phyloP scores from a whole-genome alignment of 2,888 invertebrate genomes.

The Lasioglossum oenotherae region DNA sequence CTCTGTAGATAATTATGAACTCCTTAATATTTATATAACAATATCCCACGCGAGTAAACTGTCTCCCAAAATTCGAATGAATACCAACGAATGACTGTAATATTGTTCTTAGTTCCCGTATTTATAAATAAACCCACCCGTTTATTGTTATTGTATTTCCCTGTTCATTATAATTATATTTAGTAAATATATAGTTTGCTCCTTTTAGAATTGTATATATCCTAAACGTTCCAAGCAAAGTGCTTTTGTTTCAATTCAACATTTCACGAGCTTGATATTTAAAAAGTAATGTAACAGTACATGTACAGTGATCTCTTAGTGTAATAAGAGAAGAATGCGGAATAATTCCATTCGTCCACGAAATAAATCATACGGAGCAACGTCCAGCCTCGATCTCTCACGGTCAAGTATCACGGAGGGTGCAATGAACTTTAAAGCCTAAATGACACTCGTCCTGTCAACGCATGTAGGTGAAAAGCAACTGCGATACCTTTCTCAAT shows the following conservation, averaged over 20 bases:
- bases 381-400: slow-evolving; percentile 57
- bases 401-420: slow-evolving; percentile 38
- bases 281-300: not conserved
- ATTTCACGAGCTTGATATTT: not conserved
- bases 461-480: not conserved
- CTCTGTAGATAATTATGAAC: not conserved
- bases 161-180: not conserved
- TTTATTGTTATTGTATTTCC: slow-evolving; percentile 8
- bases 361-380: slow-evolving; percentile 54
- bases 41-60: not conserved
- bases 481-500: not conserved
- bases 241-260: not conserved
- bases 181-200: not conserved
- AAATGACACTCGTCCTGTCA: slow-evolving; percentile 18
- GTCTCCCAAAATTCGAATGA: not conserved
- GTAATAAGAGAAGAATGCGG: not conserved
- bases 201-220: not conserved
- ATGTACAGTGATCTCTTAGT: not conserved
- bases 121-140: slow-evolving; percentile 33
- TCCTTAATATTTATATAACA: not conserved
- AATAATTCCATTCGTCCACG: slow-evolving; percentile 19
- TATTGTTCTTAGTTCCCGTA: slow-evolving; percentile 4
- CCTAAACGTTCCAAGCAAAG: not conserved
- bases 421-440: slow-evolving; percentile 41
- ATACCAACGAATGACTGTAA: not conserved